Conservation (phyloP, 2,113 vertebrate species). For the Hemibagrus wyckioides region DNA sequence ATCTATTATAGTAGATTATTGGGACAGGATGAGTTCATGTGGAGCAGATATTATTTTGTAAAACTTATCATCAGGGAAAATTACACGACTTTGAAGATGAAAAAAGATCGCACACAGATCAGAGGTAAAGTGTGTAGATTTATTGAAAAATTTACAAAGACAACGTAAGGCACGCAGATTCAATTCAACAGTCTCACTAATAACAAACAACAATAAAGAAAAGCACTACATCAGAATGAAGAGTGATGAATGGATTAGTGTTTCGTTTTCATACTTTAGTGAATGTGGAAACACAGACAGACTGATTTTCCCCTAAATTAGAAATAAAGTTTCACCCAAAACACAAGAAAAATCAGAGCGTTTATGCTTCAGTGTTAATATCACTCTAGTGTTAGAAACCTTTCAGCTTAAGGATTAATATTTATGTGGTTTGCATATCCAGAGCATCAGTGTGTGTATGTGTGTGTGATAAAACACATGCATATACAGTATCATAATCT, state of each 20-base stretch:
- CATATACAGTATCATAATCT: not conserved
- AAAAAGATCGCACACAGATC: not conserved
- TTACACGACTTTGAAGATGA: not conserved
- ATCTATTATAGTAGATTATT: no score
- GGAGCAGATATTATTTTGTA: no score
- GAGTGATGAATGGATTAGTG: not conserved
- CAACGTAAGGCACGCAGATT: not conserved
- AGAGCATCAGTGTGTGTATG: not conserved
- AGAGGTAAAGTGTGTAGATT: not conserved
- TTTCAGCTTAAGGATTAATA: not conserved
- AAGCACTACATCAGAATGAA: not conserved
- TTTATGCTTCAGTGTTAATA: not conserved
- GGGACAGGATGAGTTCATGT: no score
- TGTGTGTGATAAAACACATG: not conserved
- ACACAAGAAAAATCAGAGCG: not conserved
- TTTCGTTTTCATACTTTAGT: not conserved
- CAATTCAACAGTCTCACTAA: not conserved
- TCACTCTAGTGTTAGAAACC: not conserved
- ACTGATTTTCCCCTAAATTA: not conserved
- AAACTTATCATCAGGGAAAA: not conserved
- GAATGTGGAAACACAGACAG: not conserved
- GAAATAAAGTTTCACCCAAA: not conserved
- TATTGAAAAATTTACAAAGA: not conserved
- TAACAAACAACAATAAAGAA: not conserved
- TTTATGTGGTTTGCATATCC: no score